Evolutionary conservation across 2,797 vertebrate species (phyloP).

Genomic region (Sus cebifrons): DNA sequence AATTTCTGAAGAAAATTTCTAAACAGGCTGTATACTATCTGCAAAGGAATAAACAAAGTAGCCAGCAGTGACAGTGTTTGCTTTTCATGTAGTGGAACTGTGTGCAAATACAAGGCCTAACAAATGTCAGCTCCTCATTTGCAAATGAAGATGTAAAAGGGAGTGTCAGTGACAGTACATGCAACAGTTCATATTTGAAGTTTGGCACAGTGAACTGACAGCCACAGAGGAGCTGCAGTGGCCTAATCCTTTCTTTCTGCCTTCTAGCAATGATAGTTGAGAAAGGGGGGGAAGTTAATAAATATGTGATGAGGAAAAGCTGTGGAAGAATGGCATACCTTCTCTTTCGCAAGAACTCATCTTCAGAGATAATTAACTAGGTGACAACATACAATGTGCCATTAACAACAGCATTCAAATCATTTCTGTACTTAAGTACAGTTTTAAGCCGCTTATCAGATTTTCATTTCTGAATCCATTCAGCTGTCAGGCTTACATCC

Average conservation of each 20-base stretch:
- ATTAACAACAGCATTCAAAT: conserved; percentile 92
- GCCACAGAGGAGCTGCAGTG: conserved; percentile 92
- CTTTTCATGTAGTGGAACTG: conserved; percentile 87
- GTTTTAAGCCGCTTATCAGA: conserved; percentile 94
- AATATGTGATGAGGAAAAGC: conserved; percentile 93
- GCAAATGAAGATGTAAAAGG: conserved; percentile 96
- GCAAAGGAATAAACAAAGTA: conserved; percentile 90
- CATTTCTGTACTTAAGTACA: conserved; percentile 90
- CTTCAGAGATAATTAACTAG: conserved; percentile 93
- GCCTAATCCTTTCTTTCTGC: conserved; percentile 95
- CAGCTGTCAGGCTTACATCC: conserved; percentile 92
- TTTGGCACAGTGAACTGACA: conserved; percentile 93
- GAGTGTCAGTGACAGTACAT: conserved; percentile 94
- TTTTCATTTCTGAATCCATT: conserved; percentile 92
- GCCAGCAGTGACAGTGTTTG: conserved; percentile 89
- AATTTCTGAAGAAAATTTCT: conserved; percentile 87
- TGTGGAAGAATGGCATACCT: conserved; percentile 88
- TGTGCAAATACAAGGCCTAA: conserved; percentile 91
- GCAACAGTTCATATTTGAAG: conserved; percentile 94
- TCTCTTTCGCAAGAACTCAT: conserved; percentile 90
- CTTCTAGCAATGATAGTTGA: conserved; percentile 92
- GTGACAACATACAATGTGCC: conserved; percentile 91
- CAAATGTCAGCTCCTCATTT: conserved; percentile 93
- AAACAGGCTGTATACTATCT: conserved; percentile 89
- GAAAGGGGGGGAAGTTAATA: conserved; percentile 93